Evolutionary conservation across 2,113 vertebrate genomes (phyloP), one percentile per base, ranked within the genome.

Genomic region (Burhinus bistriatus): DNA sequence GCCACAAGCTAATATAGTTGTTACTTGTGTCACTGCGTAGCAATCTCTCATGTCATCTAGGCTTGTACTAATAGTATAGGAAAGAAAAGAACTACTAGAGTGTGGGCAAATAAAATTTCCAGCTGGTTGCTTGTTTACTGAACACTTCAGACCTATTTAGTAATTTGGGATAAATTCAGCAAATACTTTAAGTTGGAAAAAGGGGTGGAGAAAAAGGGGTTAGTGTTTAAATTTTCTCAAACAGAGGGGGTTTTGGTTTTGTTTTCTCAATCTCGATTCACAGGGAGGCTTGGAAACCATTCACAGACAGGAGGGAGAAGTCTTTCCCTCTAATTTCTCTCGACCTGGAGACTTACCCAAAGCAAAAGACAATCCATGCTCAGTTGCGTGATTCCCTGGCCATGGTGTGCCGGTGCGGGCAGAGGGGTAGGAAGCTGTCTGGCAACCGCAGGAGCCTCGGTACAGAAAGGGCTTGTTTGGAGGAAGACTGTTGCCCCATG

Each of bases 401-500:
- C 29, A 9, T 3, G 42, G 44, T 42, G 44, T 59, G 22, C 61
- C 2, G 0, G 11, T 59, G 57, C 1, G 3, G 38, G 18, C 1
- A 1, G 42, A 77, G 23, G 34, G 21, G 22, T 62, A 69, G 47
- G 83, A 79, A 91, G 18, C 42, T 1, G 4, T 55, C 14, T 15
- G 32, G 38, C 18, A 86, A 44, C n/a, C 65, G 29, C 38, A 89
- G 70, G 55, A 71, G 21, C 38, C 54, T 77, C 42, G 64, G 36
- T 83, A 51, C 27, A 65, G 51, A 70, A 69, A 9, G 80, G 52
- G 25, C 30, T 76, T 69, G 16, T 79, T 52, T 95, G 65, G 32
- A 87, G 34, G n/a, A 57, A 49, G 6, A 64, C 6, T 0, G 0
- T 27, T 47, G 26, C 8, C 44, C 21, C 0, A 0, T 11, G 16